phyloP scores from a whole-genome alignment of 2,888 invertebrate species.

The Perizoma flavofasciatum region DNA sequence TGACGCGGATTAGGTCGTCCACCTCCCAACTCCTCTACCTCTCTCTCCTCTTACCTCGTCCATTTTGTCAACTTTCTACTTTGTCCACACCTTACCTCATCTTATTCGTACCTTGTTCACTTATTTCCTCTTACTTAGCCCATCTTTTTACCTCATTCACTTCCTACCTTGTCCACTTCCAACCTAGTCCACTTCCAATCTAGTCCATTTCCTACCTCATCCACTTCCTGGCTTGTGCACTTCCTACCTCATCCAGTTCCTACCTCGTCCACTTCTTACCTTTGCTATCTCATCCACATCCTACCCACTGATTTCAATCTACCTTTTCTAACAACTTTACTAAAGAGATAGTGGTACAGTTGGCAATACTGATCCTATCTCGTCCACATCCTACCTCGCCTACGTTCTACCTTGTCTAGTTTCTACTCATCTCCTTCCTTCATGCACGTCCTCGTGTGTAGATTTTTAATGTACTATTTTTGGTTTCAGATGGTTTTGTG shows the following conservation, averaged over 20 bases:
- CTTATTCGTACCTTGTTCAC: no score
- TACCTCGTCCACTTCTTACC: background rate
- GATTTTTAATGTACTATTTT: background rate
- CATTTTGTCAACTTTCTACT: no score
- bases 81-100: no score
- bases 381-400: background rate
- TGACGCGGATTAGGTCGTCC: no score
- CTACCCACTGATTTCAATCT: background rate
- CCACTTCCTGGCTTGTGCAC: background rate
- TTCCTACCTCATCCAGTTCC: background rate
- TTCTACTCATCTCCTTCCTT: background rate
- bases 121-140: no score
- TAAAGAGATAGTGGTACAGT: no score
- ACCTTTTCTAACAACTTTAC: no score
- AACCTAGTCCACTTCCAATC: no score
- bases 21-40: no score
- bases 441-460: background rate
- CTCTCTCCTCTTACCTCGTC: no score
- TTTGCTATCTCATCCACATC: background rate
- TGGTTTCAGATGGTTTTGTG: background rate
- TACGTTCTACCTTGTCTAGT: background rate
- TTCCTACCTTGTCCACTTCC: no score
- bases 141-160: no score
- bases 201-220: background rate
- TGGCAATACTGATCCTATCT: background rate